A percentile compares a stretch with the other conserved stretches of the same genome.
phyloP scores from a whole-genome alignment of 2,797 vertebrate genomes.

The Trachops cirrhosus region DNA sequence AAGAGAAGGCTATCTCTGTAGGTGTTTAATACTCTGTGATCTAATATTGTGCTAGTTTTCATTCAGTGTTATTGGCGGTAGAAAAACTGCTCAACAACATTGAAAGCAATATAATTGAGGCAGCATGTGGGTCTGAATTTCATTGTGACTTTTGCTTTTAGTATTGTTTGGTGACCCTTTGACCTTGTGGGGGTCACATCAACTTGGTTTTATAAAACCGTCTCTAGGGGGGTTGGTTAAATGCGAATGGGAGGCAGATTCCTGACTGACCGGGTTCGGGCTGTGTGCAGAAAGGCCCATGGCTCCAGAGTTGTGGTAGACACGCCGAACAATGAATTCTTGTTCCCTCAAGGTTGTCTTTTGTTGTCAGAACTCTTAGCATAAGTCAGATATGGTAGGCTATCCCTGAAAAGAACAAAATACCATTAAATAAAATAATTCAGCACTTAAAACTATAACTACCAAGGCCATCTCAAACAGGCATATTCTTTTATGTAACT shows the following conservation, averaged over 20 bases:
- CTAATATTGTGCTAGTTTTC: neutral
- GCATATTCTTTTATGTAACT: slow-evolving; percentile 42
- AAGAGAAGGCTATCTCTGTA: neutral
- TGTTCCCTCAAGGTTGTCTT: slow-evolving; percentile 68
- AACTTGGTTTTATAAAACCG: slow-evolving; percentile 56
- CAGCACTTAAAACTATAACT: slow-evolving; percentile 38
- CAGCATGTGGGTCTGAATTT: neutral
- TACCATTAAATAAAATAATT: slow-evolving; percentile 62
- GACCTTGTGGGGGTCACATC: slow-evolving; percentile 56
- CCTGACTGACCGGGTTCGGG: neutral
- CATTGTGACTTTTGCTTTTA: neutral
- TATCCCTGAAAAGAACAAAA: slow-evolving; percentile 69
- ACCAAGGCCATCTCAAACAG: slow-evolving; percentile 65
- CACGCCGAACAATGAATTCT: neutral
- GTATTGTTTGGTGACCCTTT: slow-evolving; percentile 34
- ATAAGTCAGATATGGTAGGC: slow-evolving; percentile 43
- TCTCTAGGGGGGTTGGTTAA: slow-evolving; percentile 17
- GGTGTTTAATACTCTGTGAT: neutral
- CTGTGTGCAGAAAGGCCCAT: neutral
- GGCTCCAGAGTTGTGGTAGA: slow-evolving; percentile 11
- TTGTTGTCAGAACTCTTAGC: slow-evolving; percentile 70
- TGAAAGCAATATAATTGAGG: neutral
- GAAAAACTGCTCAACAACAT: neutral
- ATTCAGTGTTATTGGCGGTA: neutral
- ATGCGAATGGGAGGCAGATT: slow-evolving; percentile 49